Evolutionary conservation across 2,113 vertebrate species (phyloP).

Genomic region (Neodontobutis hainanensis): DNA sequence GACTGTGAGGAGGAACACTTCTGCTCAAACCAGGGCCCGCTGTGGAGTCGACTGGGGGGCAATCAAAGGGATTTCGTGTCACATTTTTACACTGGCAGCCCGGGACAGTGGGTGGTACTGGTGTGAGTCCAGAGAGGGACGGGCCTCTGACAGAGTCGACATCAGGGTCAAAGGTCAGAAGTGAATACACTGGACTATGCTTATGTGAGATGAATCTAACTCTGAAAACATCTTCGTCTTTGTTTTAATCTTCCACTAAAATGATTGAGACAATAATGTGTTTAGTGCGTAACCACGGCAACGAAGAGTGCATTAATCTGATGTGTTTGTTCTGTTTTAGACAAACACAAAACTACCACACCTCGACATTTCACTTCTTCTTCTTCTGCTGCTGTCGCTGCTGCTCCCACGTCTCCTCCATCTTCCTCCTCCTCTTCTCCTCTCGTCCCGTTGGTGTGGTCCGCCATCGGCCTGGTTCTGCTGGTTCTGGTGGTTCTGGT

Average conservation of each 20-base stretch:
- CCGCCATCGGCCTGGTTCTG: not conserved
- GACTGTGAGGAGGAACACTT: not conserved
- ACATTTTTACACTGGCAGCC: not conserved
- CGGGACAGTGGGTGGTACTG: constrained; percentile 9
- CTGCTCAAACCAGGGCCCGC: not conserved
- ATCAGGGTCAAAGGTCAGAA: not conserved
- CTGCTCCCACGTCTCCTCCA: no score
- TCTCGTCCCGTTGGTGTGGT: no score
- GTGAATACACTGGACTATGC: not conserved
- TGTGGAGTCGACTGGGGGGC: not conserved
- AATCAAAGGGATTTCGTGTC: not conserved
- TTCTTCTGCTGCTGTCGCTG: no score
- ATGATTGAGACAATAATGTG: no score
- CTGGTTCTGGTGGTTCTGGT: not conserved
- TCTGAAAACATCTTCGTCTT: no score
- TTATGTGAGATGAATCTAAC: no score
- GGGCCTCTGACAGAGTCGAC: not conserved
- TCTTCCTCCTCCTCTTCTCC: no score
- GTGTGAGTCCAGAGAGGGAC: not conserved
- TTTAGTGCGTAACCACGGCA: no score
- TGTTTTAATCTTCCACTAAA: no score
- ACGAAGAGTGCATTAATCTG: no score
- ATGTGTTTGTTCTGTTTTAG: no score
- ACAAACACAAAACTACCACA: not conserved
- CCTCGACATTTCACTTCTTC: not conserved